These are phyloP conservation scores for Erebia palarica DNA, from an alignment of 2,888 invertebrate species.

Conservation along the genomic window DNA sequence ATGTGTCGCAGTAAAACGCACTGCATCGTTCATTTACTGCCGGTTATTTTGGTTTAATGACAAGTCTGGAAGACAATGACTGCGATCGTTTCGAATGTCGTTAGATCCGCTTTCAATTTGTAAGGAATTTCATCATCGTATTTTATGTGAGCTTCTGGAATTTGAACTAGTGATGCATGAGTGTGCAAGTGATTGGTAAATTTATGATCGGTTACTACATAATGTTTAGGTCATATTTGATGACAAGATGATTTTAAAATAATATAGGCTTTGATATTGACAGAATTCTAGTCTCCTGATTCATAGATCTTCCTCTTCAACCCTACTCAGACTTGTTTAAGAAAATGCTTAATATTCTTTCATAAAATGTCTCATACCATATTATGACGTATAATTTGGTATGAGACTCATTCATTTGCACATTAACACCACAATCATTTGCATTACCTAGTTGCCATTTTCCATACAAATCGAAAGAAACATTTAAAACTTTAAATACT, in stretches of 20 bases:
- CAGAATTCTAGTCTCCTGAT: background rate
- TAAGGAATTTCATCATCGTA: constrained; percentile 32
- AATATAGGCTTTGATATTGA: background rate
- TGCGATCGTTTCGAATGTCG: constrained; percentile 41
- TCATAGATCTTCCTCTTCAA: background rate
- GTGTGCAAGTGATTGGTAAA: background rate
- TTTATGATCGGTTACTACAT: background rate
- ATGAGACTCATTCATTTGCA: too few relatives aligned
- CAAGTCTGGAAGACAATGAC: constrained; percentile 57
- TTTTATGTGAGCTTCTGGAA: constrained; percentile 26
- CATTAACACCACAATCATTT: too few relatives aligned
- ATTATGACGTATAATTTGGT: background rate
- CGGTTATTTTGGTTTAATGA: constrained; percentile 69
- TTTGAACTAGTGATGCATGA: constrained; percentile 9
- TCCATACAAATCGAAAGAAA: background rate
- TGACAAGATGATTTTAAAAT: background rate
- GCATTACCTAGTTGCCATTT: too few relatives aligned
- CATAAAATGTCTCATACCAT: background rate
- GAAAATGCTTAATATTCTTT: background rate
- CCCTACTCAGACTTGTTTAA: background rate
- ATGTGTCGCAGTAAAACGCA: constrained; percentile 69
- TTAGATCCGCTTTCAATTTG: constrained; percentile 39
- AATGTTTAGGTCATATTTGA: background rate
- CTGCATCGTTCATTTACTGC: constrained; percentile 55
- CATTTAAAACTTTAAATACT: too few relatives aligned